These are phyloP conservation scores for Crepidodera aurea DNA, from an alignment of 2,888 invertebrate species.

Conservation along the genomic window DNA sequence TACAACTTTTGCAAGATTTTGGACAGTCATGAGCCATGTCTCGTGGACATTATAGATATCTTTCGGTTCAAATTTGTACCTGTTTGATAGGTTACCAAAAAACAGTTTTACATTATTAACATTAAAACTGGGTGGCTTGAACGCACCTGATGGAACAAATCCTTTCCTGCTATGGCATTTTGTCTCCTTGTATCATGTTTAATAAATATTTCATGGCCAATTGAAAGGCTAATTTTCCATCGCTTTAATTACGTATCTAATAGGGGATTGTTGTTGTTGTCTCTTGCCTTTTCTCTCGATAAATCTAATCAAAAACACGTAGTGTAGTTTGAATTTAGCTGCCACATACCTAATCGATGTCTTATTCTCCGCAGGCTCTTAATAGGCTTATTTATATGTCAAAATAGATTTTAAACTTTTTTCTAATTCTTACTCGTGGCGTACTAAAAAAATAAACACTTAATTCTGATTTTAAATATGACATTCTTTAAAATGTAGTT, in stretches of 20 bases:
- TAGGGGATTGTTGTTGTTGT: not conserved
- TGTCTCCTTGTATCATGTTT: not conserved
- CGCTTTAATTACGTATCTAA: not conserved
- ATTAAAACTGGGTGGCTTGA: not conserved
- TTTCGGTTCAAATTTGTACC: too few relatives aligned
- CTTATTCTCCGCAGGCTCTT: too few relatives aligned
- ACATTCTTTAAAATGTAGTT: too few relatives aligned
- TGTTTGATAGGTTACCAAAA: too few relatives aligned
- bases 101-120: not conserved
- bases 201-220: not conserved
- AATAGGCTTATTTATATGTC: too few relatives aligned
- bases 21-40: not conserved
- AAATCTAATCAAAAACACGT: not conserved
- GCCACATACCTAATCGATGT: too few relatives aligned
- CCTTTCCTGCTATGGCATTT: not conserved
- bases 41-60: too few relatives aligned
- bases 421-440: too few relatives aligned
- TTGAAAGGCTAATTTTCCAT: not conserved
- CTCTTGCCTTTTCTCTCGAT: not conserved
- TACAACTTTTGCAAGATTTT: not conserved
- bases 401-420: too few relatives aligned
- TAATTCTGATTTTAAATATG: too few relatives aligned
- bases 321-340: not conserved
- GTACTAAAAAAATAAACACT: too few relatives aligned
- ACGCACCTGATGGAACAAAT: not conserved